Evolutionary conservation across 2,797 vertebrate genomes (phyloP).

Genomic region (Distichodus sexfasciatus): DNA sequence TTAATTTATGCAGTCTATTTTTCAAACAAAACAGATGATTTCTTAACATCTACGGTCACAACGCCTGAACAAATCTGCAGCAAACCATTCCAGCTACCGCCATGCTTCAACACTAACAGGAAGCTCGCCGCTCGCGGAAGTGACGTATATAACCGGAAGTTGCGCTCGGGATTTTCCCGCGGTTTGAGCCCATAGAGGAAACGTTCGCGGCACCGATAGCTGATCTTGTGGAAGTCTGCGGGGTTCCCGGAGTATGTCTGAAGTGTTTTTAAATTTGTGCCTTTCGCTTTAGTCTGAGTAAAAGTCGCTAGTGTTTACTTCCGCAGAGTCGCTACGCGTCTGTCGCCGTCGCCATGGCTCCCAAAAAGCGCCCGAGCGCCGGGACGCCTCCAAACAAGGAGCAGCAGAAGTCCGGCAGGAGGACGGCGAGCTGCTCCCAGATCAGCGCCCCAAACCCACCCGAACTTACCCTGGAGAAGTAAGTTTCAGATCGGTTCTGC

Average conservation of each 20-base stretch:
- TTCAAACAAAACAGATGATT: too few relatives aligned
- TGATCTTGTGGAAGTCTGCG: too few relatives aligned
- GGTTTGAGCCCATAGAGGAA: constrained; percentile 41
- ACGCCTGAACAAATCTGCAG: too few relatives aligned
- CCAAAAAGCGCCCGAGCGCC: constrained; percentile 49
- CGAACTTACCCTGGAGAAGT: constrained; percentile 39
- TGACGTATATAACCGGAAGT: constrained; percentile 39
- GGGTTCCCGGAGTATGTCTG: neutral
- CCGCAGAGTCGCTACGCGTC: neutral
- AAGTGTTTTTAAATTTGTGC: neutral
- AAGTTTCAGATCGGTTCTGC: neutral
- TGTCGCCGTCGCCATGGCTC: constrained; percentile 46
- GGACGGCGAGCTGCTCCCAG: constrained; percentile 27
- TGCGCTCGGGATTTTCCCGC: constrained; percentile 52
- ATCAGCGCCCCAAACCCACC: constrained; percentile 17
- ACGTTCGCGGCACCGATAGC: neutral
- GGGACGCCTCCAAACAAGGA: constrained; percentile 44
- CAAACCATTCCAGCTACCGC: too few relatives aligned
- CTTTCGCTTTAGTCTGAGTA: neutral
- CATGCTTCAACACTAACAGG: too few relatives aligned
- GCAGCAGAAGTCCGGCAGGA: constrained; percentile 24
- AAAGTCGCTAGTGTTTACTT: neutral
- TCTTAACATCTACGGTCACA: too few relatives aligned
- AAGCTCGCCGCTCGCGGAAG: too few relatives aligned
- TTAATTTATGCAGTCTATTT: too few relatives aligned